Percentiles rank a stretch among this genome's conserved stretches.
Conservation (phyloP, 2,113 vertebrate genomes). For the Bufo bufo region DNA sequence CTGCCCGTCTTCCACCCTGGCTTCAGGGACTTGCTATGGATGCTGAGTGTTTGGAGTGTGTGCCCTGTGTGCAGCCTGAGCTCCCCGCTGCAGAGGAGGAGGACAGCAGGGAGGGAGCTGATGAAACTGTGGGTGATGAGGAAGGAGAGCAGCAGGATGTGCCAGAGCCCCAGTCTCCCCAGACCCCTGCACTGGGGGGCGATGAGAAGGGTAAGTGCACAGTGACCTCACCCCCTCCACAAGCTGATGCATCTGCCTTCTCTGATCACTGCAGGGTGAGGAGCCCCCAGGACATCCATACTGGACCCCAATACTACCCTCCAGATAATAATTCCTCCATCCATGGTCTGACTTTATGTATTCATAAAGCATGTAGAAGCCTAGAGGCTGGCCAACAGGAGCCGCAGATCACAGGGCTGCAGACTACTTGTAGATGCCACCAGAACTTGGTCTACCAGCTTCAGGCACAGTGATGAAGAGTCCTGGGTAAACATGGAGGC, state of each 20-base stretch:
- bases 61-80: constrained; percentile 55
- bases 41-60: constrained; percentile 56
- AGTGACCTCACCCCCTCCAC: background rate
- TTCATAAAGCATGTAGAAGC: background rate
- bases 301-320: background rate
- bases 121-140: constrained; percentile 44
- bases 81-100: constrained; percentile 57
- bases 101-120: constrained; percentile 50
- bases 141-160: constrained; percentile 44
- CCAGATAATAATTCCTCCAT: background rate
- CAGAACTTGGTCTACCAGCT: background rate
- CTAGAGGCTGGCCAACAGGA: background rate
- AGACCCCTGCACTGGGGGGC: constrained; percentile 40
- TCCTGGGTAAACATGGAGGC: background rate
- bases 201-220: constrained; percentile 42
- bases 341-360: background rate
- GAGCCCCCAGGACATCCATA: background rate
- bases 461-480: background rate
- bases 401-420: background rate
- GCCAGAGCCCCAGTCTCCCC: constrained; percentile 1
- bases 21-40: constrained; percentile 51
- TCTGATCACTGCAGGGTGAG: background rate
- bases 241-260: background rate
- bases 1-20: constrained; percentile 23
- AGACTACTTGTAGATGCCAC: constrained; percentile 32